Base-by-base conservation (phyloP, 2,888 invertebrate genomes). In the Stegophylla sp. region DNA sequence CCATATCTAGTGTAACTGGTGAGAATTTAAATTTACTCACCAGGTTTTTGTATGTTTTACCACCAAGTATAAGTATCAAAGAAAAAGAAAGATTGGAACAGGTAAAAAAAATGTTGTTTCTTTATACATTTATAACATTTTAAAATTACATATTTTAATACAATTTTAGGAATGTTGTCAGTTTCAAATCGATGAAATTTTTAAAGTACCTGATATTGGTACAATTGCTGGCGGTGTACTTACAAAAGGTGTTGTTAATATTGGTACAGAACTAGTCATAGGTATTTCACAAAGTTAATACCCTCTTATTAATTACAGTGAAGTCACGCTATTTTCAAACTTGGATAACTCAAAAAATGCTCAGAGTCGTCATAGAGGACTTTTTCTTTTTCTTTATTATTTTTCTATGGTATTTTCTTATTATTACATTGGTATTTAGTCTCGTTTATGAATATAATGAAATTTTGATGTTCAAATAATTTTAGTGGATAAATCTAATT, bases 151-250 rank as follows among this genome's bases (percentile, higher is more conserved):
- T 34, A 34, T 34, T 34, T 3, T 72, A 86, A n/a, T n/a, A n/a
- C n/a, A n/a, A n/a, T n/a, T 85, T 81, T 85, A 91, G 91, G 92
- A 93, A 84, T 88, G 90, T 0, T 91, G 92, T 83, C 93, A 93
- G 85, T 97, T 97, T 86, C 95, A 97, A 89, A 93, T 98, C 63
- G 98, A 98, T 86, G 97, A 97, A 88, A 94, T 94, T 15, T 95
- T 96, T 84, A 91, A 92, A 85, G 94, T 95, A 20, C 92, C 92
- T 0, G 94, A 93, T 84, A 90, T 92, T 0, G 94, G 94, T 0
- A 93, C 93, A 12, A 93, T 96, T 41, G 91, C 96, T 0, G 96
- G 95, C 0, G 96, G 96, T 0, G 87, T 96, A 12, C 86, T 97
- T 64, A 91, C 92, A 0, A 92, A 93, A 85, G 98, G 98, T 0